phyloP scores from a whole-genome alignment of 2,888 invertebrate genomes.

The Zelleria hepariella region DNA sequence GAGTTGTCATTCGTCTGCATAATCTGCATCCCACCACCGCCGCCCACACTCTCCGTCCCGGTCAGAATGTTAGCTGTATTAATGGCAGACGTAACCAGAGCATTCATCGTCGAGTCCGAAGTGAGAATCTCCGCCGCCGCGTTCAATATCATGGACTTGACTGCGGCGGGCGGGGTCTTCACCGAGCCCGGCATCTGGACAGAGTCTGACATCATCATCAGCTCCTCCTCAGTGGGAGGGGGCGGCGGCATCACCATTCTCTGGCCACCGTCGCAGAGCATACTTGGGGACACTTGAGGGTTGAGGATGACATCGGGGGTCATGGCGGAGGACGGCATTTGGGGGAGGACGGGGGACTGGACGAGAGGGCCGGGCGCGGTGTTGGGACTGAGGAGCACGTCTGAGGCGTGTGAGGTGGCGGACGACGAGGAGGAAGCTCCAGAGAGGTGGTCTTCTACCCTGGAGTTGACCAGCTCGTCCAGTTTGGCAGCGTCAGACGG shows the following conservation, averaged over 20 bases:
- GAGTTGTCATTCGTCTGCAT: slow-evolving; percentile 19
- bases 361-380: slow-evolving; percentile 20
- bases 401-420: slow-evolving; percentile 45
- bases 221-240: slow-evolving; percentile 28
- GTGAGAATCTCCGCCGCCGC: slow-evolving; percentile 81
- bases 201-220: slow-evolving; percentile 50
- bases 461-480: slow-evolving; percentile 74
- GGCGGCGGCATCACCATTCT: slow-evolving; percentile 3
- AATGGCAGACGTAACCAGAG: slow-evolving; percentile 67
- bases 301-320: slow-evolving; percentile 73
- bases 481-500: slow-evolving; percentile 52
- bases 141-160: slow-evolving; percentile 82
- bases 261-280: slow-evolving; percentile 52
- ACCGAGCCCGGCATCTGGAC: slow-evolving; percentile 43
- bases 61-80: slow-evolving; percentile 62
- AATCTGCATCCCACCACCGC: not conserved
- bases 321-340: slow-evolving; percentile 25
- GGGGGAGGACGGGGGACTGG: slow-evolving; percentile 19
- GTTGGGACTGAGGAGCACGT: slow-evolving; percentile 40
- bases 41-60: slow-evolving; percentile 36
- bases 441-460: slow-evolving; percentile 53
- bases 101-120: slow-evolving; percentile 73
- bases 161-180: slow-evolving; percentile 73
- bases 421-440: slow-evolving; percentile 19
- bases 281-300: slow-evolving; percentile 73